Evolutionary conservation across 2,888 invertebrate genomes (phyloP).

Genomic region (Nasonovia ribisnigri): DNA sequence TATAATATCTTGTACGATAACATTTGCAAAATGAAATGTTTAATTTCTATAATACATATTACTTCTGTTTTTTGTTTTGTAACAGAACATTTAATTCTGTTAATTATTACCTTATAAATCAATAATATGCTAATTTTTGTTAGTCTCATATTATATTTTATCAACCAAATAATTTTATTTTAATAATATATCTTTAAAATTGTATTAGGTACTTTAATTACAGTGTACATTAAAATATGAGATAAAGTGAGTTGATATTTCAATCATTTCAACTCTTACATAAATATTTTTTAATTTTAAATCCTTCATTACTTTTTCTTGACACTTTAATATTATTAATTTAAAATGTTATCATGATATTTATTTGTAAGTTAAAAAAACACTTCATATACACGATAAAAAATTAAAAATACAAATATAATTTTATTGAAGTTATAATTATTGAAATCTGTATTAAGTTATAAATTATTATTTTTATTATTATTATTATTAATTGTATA

Average conservation of each 20-base stretch:
- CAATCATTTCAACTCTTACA: not conserved
- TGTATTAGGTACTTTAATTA: not conserved
- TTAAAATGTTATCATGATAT: not conserved
- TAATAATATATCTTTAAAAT: not conserved
- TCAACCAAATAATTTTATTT: conserved; percentile 6
- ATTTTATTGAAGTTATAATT: not conserved
- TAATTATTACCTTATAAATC: not conserved
- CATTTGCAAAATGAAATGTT: not conserved
- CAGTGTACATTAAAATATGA: not conserved
- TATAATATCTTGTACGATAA: no score
- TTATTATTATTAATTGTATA: not conserved
- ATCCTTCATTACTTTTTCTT: not conserved
- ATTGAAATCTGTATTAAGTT: not conserved
- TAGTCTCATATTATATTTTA: not conserved
- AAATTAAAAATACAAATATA: not conserved
- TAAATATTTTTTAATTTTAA: not conserved
- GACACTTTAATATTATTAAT: not conserved
- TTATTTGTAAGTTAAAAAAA: not conserved
- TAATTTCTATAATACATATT: not conserved
- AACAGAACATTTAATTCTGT: not conserved
- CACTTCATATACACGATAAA: not conserved
- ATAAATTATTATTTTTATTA: conserved; percentile 5
- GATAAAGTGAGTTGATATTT: not conserved
- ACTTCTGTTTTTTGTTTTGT: conserved; percentile 28
- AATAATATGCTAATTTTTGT: conserved; percentile 18